Base-by-base conservation (phyloP, 2,797 vertebrate species). In the Naso thynnoides region DNA sequence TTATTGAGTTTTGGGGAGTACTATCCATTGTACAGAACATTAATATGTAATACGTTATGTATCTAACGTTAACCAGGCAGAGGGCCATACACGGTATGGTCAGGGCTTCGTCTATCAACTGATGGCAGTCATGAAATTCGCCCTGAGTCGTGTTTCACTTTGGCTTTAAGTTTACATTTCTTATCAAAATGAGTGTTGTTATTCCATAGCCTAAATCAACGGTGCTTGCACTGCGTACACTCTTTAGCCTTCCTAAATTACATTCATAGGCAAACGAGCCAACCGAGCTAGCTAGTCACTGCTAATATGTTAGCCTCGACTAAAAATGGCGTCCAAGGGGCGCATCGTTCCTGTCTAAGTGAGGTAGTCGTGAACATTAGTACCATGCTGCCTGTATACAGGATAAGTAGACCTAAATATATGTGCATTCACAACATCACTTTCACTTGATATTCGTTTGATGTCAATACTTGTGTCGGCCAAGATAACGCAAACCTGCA, bases 291-390 rank as follows among this genome's bases (percentile, higher is more conserved):
- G 71, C 41, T 38, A 63, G 77, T 10, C 11, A 36, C 33, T 23
- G 79, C 79, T 79, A 80, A 73, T 10, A 7, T 47, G 49, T 70
- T 83, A 79, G 87, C 84, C 23, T 39, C 23, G 21, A 74, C 53
- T 79, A 86, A 94, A 95, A 87, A 95, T 95, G 94, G 94, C 94
- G 94, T 77, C 86, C 74, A 74, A 68, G 69, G 36, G 64, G 79
- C 60, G 36, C 56, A 64, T 70, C 63, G 58, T 27, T 64, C 50
- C 58, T 68, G 26, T 61, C 13, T 52, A 23, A 14, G 19, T 38
- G 18, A 50, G 57, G 52, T 29, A 14, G 77, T 81, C 80, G 86
- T 84, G 82, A 86, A 67, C 41, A 41, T 38, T 36, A 36, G 11
- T 36, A 29, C 54, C 47, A 21, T 16, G 24, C 15, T 19, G 44